Base-by-base conservation (phyloP, 2,888 invertebrate species). In the Bursaphelenchus okinawaensis region DNA sequence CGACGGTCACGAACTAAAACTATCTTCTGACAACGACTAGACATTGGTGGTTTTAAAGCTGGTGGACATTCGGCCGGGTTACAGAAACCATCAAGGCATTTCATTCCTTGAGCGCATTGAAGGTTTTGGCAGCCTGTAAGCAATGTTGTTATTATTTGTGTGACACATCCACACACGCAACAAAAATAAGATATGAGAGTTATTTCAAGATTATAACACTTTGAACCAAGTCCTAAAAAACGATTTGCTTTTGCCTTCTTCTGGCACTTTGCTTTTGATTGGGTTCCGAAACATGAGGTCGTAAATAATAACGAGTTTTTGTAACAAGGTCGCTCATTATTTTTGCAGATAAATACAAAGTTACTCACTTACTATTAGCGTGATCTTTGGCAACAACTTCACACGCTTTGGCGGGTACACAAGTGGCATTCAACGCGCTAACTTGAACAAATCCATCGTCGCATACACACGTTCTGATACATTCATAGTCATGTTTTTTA, bases 371-470 rank as follows among this genome's bases (percentile, higher is more conserved):
- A 40, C 40, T 40, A 52, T 26, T 65, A 22, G n/a, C 29, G 27
- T 22, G 63, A 16, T n/a, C 61, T 52, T 7, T 65, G 16, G 40
- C 40, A 12, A 40, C 40, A 1, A 40, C 26, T 1, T 27, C 50
- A 23, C 68, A 68, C 9, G 55, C 56, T 0, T 55, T 22, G 24
- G 68, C 67, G 12, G 62, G 52, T 20, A 68, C 69, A 19, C 68
- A 68, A 9, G 68, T 70, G 9, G 52, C 40, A 62, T 68, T 68
- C 50, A 62, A 19, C 23, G 70, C 23, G 20, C 29, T 54, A 16
- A 40, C 68, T 57, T 68, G 68, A 6, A 68, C 69, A 28, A 58
- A 68, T 12, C 68, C 68, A 51, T 68, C 69, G 23, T 55, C 22
- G 51, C 68, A 68, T 8, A 31, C 24, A 29, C 68, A 68, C 19